Evolutionary conservation across 2,113 vertebrate species (phyloP).

Genomic region (Antechinus flavipes): DNA sequence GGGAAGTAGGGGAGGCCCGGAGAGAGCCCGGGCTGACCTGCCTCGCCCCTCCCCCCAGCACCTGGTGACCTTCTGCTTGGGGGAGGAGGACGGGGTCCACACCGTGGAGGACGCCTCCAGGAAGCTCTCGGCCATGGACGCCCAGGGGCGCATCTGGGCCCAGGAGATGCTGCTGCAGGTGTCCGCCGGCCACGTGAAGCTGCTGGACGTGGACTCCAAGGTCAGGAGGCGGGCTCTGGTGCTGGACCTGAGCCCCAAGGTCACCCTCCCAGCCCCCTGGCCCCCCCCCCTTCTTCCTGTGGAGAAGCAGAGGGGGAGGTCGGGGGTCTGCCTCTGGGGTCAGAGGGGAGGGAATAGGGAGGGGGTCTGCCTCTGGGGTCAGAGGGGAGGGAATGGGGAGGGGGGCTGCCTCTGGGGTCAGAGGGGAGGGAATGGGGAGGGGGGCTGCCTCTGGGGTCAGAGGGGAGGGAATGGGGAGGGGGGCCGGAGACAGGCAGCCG

Average conservation of each 20-base stretch:
- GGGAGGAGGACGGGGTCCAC: conserved; percentile 79
- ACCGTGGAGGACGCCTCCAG: conserved; percentile 81
- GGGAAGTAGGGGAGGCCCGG: no score
- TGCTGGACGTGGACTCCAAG: conserved; percentile 80
- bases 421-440: no score
- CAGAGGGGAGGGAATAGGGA: no score
- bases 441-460: no score
- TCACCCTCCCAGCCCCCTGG: no score
- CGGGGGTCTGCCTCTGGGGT: no score
- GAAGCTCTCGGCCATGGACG: conserved; percentile 80
- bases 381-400: no score
- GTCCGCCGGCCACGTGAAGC: conserved; percentile 71
- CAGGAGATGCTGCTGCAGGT: conserved; percentile 85
- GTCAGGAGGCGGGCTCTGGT: conserved; percentile 50
- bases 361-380: neutral
- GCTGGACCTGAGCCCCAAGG: no score
- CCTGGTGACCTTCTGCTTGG: conserved; percentile 82
- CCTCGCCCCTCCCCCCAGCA: conserved; percentile 69
- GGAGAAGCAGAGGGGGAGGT: neutral
- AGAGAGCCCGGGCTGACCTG: neutral
- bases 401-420: no score
- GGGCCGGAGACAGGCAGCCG: no score
- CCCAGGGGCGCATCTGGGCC: conserved; percentile 83
- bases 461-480: no score
- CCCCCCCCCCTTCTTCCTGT: neutral